Conservation (phyloP, 2,113 vertebrate genomes). For the Hymenochirus boettgeri region DNA sequence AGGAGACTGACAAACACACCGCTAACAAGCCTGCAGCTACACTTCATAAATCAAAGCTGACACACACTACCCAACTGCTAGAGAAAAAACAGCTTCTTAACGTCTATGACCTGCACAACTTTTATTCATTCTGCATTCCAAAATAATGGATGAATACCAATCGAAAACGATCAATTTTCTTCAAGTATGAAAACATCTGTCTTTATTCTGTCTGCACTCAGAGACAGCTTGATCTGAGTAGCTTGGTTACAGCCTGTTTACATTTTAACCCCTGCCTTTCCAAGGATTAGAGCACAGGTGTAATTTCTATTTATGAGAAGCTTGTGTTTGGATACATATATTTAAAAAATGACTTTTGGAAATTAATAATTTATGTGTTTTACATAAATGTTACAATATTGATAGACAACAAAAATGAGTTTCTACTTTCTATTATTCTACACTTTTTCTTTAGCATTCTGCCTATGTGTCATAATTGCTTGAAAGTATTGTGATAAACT, state of each 20-base stretch:
- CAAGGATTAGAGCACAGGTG: not conserved
- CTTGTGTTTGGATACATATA: too few relatives aligned
- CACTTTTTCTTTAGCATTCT: too few relatives aligned
- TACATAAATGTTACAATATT: too few relatives aligned
- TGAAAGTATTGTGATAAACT: too few relatives aligned
- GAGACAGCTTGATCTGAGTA: slow-evolving; percentile 12
- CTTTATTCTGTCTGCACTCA: slow-evolving; percentile 46
- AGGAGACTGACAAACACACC: slow-evolving; percentile 76
- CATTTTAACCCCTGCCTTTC: not conserved
- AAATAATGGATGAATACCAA: slow-evolving; percentile 60
- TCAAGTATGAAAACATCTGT: slow-evolving; percentile 41
- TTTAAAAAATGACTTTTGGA: too few relatives aligned
- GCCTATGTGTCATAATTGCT: too few relatives aligned
- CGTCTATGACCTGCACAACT: slow-evolving; percentile 64
- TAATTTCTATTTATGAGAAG: too few relatives aligned
- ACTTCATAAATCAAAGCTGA: slow-evolving; percentile 97
- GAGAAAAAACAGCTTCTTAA: slow-evolving; percentile 70
- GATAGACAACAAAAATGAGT: too few relatives aligned
- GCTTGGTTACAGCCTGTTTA: not conserved
- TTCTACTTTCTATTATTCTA: too few relatives aligned
- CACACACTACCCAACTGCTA: slow-evolving; percentile 79
- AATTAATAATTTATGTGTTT: too few relatives aligned
- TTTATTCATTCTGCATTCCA: slow-evolving; percentile 61
- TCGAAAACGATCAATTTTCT: slow-evolving; percentile 53
- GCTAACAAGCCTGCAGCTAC: slow-evolving; percentile 72